Percentiles rank a stretch among this genome's conserved stretches.
Evolutionary conservation across 1,140 invertebrate genomes (phyloP).

Genomic region (Physella acuta): DNA sequence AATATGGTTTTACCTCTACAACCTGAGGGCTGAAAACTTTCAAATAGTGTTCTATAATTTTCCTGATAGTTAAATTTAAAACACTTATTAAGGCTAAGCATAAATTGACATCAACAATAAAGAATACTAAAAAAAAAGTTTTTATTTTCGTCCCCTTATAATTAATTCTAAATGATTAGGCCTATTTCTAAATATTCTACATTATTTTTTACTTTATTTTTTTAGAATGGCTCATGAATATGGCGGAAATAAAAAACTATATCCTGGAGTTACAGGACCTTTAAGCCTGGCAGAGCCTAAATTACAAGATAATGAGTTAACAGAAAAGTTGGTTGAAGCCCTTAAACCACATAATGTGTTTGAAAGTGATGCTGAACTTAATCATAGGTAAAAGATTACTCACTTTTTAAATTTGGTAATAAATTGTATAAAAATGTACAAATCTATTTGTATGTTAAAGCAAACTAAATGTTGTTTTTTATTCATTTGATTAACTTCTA

Average conservation of each 20-base stretch:
- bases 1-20: too few species aligned
- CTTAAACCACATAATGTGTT: conserved; percentile 87
- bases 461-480: not conserved
- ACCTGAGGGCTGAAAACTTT: too few species aligned
- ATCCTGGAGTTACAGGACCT: conserved; percentile 85
- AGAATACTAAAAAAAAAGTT: not conserved
- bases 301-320: conserved; percentile 78
- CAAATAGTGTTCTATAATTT: too few species aligned
- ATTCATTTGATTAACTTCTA: conserved; percentile 30
- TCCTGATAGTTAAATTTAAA: too few species aligned
- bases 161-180: not conserved
- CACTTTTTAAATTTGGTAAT: not conserved
- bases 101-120: too few species aligned
- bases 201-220: not conserved
- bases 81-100: too few species aligned
- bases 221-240: conserved; percentile 38
- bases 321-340: conserved; percentile 79
- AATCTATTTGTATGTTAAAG: not conserved
- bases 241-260: conserved; percentile 34
- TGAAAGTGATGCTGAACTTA: conserved; percentile 86
- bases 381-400: conserved; percentile 70
- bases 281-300: conserved; percentile 87
- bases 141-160: not conserved
- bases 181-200: too few species aligned
- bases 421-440: not conserved